Conservation (phyloP, 2,888 invertebrate species). For the Drosophila maculinotata region DNA sequence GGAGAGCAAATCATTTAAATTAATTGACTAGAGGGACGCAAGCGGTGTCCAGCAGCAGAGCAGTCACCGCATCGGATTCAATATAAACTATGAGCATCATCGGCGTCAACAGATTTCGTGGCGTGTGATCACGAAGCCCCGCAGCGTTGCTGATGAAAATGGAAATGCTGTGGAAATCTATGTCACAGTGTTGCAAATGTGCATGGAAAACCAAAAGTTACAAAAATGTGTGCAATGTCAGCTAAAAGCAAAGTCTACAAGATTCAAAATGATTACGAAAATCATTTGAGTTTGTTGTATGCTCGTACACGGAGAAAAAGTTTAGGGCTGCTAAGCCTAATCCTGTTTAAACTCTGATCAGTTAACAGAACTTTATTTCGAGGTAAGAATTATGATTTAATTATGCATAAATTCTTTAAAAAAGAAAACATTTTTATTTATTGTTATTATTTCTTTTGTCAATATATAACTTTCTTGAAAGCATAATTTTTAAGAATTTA, state of each 20-base stretch:
- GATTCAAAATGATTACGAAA: background rate
- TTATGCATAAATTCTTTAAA: too few relatives aligned
- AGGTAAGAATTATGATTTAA: too few relatives aligned
- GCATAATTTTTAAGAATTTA: too few relatives aligned
- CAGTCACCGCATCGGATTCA: too few relatives aligned
- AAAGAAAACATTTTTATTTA: too few relatives aligned
- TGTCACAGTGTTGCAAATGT: constrained; percentile 52
- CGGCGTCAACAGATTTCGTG: constrained; percentile 62
- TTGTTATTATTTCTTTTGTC: too few relatives aligned
- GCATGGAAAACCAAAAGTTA: constrained; percentile 11
- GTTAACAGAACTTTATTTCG: too few relatives aligned
- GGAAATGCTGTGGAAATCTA: constrained; percentile 58
- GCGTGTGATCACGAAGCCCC: constrained; percentile 71
- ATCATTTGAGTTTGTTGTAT: background rate
- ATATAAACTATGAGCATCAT: constrained; percentile 44
- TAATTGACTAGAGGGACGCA: constrained; percentile 46
- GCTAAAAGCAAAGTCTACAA: constrained; percentile 2
- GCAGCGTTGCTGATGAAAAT: too few relatives aligned
- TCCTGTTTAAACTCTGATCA: too few relatives aligned
- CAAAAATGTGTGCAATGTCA: background rate
- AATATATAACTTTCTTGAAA: too few relatives aligned
- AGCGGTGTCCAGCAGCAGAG: constrained; percentile 44
- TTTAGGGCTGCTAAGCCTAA: too few relatives aligned
- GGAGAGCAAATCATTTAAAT: constrained; percentile 40
- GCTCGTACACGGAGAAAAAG: too few relatives aligned